Evolutionary conservation across 2,888 invertebrate genomes (phyloP).

Genomic region (Sesamia inferens): DNA sequence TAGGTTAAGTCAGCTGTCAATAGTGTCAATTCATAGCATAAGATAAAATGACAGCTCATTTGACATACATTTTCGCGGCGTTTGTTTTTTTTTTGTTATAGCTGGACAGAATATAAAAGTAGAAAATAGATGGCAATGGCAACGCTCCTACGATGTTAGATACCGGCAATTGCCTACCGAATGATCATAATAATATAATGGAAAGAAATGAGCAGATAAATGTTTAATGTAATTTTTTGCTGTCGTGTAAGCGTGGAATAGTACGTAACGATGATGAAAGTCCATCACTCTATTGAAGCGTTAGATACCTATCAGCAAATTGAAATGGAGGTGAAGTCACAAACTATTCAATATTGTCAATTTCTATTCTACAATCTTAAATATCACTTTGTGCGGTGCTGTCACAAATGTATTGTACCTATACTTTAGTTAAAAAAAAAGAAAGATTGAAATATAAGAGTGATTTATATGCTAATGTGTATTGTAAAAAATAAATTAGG

Average conservation of each 20-base stretch:
- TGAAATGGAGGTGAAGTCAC: no score
- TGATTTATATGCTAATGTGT: conserved; percentile 54
- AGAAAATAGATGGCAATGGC: no score
- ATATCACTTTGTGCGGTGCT: conserved; percentile 51
- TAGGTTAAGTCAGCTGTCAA: not conserved
- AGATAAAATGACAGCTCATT: not conserved
- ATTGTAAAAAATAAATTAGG: conserved; percentile 56
- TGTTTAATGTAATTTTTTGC: not conserved
- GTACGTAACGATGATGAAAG: not conserved
- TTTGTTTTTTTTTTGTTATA: no score
- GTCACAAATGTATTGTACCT: conserved; percentile 58
- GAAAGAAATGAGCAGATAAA: not conserved
- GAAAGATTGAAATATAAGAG: conserved; percentile 37
- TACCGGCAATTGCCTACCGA: not conserved
- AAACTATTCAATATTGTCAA: no score
- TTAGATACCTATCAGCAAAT: no score
- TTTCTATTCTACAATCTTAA: conserved; percentile 36
- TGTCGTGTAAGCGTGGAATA: not conserved
- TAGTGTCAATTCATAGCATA: not conserved
- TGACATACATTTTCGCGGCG: not conserved
- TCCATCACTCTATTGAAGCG: not conserved
- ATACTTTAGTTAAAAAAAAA: conserved; percentile 15
- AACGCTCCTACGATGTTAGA: not conserved
- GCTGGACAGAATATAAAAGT: not conserved
- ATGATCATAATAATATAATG: no score